These are phyloP conservation scores for Ormyrus rosae DNA, from an alignment of 2,888 invertebrate species.

Conservation along the genomic window DNA sequence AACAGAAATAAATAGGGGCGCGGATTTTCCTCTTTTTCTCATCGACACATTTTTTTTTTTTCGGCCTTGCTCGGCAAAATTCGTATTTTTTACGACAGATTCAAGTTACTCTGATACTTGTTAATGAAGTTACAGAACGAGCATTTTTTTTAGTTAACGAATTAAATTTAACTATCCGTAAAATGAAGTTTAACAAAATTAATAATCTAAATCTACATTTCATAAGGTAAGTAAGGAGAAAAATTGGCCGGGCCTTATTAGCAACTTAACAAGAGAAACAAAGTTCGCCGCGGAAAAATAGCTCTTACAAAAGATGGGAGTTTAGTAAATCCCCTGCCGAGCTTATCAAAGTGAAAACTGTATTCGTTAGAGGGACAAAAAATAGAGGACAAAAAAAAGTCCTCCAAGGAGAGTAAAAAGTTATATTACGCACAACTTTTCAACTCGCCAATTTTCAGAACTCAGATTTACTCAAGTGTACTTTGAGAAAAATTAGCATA, in stretches of 20 bases:
- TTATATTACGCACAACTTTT: conserved; percentile 24
- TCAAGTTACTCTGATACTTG: no score
- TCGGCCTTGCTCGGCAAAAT: not conserved
- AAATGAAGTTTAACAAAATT: no score
- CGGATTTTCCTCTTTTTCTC: no score
- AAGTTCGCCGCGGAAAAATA: conserved; percentile 40
- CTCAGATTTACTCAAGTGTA: conserved; percentile 16
- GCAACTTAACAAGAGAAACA: conserved; percentile 37
- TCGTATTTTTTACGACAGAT: not conserved
- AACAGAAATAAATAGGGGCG: not conserved
- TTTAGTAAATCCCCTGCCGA: conserved; percentile 32
- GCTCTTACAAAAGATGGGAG: conserved; percentile 25
- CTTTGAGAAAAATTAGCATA: not conserved
- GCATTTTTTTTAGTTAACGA: no score
- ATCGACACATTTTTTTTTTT: no score
- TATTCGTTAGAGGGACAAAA: conserved; percentile 40
- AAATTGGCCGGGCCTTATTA: conserved; percentile 27
- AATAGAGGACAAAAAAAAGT: conserved; percentile 38
- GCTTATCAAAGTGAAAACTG: conserved; percentile 52
- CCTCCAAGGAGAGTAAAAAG: conserved; percentile 38
- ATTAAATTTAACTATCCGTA: no score
- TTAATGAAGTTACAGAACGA: no score
- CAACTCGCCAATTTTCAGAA: not conserved
- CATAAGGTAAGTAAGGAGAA: conserved; percentile 5
- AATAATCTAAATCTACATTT: no score